A percentile compares a stretch with the other conserved stretches of the same genome.
These are phyloP conservation scores for Rutpela maculata DNA, from an alignment of 2,888 invertebrate genomes.

Conservation along the genomic window DNA sequence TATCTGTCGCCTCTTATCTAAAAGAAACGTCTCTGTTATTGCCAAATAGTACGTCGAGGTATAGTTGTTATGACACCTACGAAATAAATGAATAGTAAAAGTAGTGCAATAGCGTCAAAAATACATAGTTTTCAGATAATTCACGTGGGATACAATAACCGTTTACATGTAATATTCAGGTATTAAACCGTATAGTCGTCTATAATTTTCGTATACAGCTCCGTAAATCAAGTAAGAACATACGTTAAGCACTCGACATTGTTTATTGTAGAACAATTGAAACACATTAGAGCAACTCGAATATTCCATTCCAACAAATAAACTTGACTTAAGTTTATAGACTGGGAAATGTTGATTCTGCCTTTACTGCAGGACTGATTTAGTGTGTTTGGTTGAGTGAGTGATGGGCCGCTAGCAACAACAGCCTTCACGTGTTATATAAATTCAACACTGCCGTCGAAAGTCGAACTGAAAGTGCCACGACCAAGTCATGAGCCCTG, in stretches of 20 bases:
- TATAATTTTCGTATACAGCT: conserved; percentile 44
- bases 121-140: not conserved
- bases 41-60: too few species aligned
- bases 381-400: conserved; percentile 71
- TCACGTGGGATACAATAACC: conserved; percentile 9
- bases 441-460: conserved; percentile 65
- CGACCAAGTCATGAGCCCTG: conserved; percentile 53
- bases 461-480: conserved; percentile 53
- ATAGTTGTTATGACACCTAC: too few species aligned
- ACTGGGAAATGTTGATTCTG: conserved; percentile 70
- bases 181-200: conserved; percentile 37
- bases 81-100: not conserved
- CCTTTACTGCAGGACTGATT: conserved; percentile 68
- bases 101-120: not conserved
- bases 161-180: conserved; percentile 38
- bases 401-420: conserved; percentile 73
- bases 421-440: conserved; percentile 73
- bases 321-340: conserved; percentile 71
- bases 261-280: conserved; percentile 71
- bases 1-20: too few species aligned
- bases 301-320: conserved; percentile 70
- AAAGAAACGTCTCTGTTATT: too few species aligned
- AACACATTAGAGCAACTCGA: conserved; percentile 71
- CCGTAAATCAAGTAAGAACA: conserved; percentile 53
- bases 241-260: conserved; percentile 62